Conservation (phyloP, 2,113 vertebrate genomes). For the Ursus arctos region DNA sequence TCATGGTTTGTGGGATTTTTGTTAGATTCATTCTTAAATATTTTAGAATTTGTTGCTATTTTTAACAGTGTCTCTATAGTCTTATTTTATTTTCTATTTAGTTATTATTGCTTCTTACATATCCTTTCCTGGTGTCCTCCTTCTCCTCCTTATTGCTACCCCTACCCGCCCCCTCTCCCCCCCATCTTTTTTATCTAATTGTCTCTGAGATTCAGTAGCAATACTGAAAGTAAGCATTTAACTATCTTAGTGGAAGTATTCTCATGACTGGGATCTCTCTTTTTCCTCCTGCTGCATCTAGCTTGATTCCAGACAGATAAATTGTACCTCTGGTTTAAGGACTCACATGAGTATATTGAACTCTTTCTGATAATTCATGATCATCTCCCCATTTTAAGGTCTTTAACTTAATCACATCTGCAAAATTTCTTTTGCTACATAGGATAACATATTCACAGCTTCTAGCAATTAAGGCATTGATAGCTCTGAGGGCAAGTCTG, state of each 20-base stretch:
- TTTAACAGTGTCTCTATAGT: background rate
- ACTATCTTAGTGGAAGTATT: background rate
- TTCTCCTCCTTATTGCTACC: background rate
- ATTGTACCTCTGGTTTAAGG: background rate
- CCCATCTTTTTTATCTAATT: background rate
- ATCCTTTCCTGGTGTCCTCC: background rate
- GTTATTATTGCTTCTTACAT: background rate
- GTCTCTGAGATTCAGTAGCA: background rate
- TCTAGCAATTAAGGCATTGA: background rate
- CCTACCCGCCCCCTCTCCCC: accelerated
- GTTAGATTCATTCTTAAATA: background rate
- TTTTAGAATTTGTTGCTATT: background rate
- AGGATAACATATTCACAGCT: background rate
- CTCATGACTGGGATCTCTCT: background rate
- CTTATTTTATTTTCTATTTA: background rate
- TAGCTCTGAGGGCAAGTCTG: background rate
- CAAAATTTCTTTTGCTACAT: background rate
- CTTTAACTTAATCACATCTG: background rate
- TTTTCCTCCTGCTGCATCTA: background rate
- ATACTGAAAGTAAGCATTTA: background rate
- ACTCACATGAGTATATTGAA: background rate
- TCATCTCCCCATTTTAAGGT: background rate
- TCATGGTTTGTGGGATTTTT: background rate
- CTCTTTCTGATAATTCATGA: background rate
- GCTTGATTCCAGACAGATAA: background rate